Percentiles rank a stretch among this genome's conserved stretches.
Conservation (phyloP, 1,140 invertebrate species). For the Solenopsis invicta region DNA sequence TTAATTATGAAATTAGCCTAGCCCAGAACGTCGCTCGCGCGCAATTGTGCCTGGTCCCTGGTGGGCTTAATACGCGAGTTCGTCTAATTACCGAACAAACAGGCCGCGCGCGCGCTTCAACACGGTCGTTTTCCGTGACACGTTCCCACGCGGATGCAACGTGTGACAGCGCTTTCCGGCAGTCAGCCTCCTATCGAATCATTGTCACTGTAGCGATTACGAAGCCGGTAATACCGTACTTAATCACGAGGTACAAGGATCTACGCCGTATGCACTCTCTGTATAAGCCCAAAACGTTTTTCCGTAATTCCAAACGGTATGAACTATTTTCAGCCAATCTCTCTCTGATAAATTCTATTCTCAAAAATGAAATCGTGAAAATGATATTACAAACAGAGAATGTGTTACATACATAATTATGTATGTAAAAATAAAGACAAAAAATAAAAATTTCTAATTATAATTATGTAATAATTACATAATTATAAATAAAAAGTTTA, state of each 20-base stretch:
- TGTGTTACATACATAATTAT: no score
- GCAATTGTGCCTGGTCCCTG: constrained; percentile 69
- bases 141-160: constrained; percentile 29
- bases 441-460: no score
- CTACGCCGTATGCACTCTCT: not conserved
- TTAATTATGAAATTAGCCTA: constrained; percentile 83
- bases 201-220: constrained; percentile 5
- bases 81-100: constrained; percentile 65
- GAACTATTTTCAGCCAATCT: not conserved
- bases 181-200: constrained; percentile 23
- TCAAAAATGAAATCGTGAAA: not conserved
- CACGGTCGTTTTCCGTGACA: constrained; percentile 43
- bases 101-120: not conserved
- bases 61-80: constrained; percentile 62
- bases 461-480: no score
- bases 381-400: not conserved
- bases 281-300: not conserved
- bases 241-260: constrained; percentile 20
- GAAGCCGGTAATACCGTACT: constrained; percentile 17
- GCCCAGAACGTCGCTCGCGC: constrained; percentile 71
- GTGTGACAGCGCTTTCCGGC: constrained; percentile 47
- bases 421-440: no score
- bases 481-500: no score
- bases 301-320: not conserved
- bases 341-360: not conserved